Evolutionary conservation across 2,888 invertebrate genomes (phyloP).

Genomic region (Diaprepes abbreviatus): DNA sequence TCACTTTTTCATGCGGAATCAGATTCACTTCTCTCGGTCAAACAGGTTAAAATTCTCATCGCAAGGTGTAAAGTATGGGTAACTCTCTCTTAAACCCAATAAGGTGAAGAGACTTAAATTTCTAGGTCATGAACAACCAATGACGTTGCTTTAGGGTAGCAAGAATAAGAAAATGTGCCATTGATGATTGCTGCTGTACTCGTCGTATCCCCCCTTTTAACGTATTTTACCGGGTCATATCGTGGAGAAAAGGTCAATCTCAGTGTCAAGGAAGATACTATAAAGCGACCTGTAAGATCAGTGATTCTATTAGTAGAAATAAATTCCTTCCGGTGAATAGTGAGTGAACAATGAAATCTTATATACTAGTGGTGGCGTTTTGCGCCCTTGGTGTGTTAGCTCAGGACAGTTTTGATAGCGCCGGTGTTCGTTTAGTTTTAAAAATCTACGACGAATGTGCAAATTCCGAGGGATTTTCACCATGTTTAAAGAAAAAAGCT

Average conservation of each 20-base stretch:
- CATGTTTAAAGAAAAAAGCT: constrained; percentile 86
- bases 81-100: constrained; percentile 47
- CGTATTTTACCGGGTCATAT: constrained; percentile 48
- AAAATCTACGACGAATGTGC: constrained; percentile 86
- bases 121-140: constrained; percentile 47
- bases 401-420: constrained; percentile 64
- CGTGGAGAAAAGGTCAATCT: constrained; percentile 50
- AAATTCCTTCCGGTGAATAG: constrained; percentile 56
- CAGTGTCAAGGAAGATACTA: constrained; percentile 54
- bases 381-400: constrained; percentile 59
- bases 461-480: constrained; percentile 77
- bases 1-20: constrained; percentile 27
- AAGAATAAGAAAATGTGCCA: constrained; percentile 44
- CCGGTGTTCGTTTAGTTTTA: constrained; percentile 77
- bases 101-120: constrained; percentile 37
- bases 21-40: constrained; percentile 37
- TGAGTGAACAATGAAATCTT: constrained; percentile 57
- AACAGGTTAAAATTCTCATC: constrained; percentile 36
- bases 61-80: constrained; percentile 42
- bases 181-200: constrained; percentile 19
- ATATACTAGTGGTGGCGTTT: constrained; percentile 63
- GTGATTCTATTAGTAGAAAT: constrained; percentile 63
- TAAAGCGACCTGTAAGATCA: constrained; percentile 63
- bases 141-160: constrained; percentile 42
- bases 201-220: constrained; percentile 33